Base-by-base conservation (phyloP, 2,797 vertebrate genomes). In the Macropodus opercularis region DNA sequence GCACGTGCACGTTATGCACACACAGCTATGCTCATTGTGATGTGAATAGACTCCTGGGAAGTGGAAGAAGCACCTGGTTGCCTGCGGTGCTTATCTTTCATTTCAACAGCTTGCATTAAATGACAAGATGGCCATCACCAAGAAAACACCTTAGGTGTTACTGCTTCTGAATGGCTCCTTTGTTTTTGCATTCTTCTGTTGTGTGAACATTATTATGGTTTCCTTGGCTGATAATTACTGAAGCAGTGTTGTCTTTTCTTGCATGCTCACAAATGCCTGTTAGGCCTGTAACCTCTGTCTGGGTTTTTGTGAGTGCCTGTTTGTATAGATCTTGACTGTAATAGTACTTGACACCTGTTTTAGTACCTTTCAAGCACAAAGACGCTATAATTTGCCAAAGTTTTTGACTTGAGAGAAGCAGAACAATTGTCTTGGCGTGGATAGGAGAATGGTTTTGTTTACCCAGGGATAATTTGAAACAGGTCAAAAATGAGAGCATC, bases 181-280 rank as follows among this genome's bases (percentile, higher is more conserved):
- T 92, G 88, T 93, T 90, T 92, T 88, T 84, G 71, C 82, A 82
- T 90, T 89, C 79, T 82, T 86, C 67, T 81, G 76, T 87, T 89
- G 83, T 90, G 83, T 79, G 84, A 87, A 89, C 85, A 76, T 74
- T 87, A 82, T 84, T 90, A 86, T 85, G 73, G 74, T 91, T 91
- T 91, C 83, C 80, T 78, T 71, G 70, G 72, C 72, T 90, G 81
- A 85, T 91, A 92, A 92, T 93, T 92, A 87, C 81, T 71, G 61
- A 85, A 86, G 82, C 69, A 75, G 74, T 48, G 75, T 77, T 32
- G 56, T 42, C 43, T 76, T 85, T 65, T 63, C 70, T 32, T 44
- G 40, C 63, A 67, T 60, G 51, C 71, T 80, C 49, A 69, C 56
- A 81, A 63, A 74, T 15, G 76, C 63, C 86, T 84, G 77, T 77